Base-by-base conservation (phyloP, 2,888 invertebrate species). In the Melangyna quadrimaculata region DNA sequence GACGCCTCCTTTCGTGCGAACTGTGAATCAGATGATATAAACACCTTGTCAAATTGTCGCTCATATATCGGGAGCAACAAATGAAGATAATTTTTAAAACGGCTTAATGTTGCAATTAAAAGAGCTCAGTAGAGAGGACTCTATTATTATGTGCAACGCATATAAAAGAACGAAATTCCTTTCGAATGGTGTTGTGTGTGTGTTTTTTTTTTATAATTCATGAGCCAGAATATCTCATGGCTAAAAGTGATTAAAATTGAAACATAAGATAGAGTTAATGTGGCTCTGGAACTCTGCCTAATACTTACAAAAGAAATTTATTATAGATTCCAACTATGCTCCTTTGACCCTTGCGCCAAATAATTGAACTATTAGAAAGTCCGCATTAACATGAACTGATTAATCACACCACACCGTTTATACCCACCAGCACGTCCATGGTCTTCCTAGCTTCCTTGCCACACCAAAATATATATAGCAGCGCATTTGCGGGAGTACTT, bases 331-430 rank as follows among this genome's bases (percentile, higher is more conserved):
- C n/a, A 14, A 22, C 32, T 2, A 57, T 48, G 19, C 27, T 29
- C 10, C 51, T 73, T 69, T 78, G 53, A 83, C 78, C 82, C 61
- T 29, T 17, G 37, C 12, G 45, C 59, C 4, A 55, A 32, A 70
- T 83, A 73, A 83, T 83, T 78, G 82, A 83, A 78, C 73, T 72
- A 83, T 78, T 78, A 78, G 78, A 83, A 78, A 78, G 82, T 63
- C 72, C 59, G 12, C 71, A 53, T 29, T 35, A n/a, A 67, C 78
- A 69, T 32, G 67, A 27, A 73, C 43, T 48, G 72, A 63, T 73
- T 29, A 22, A 61, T 24, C 17, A 14, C 27, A 7, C 51, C 14
- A n/a, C n/a, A n/a, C 51, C 71, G 72, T 59, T 77, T 72, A 37
- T 24, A 27, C 48, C 19, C 32, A 63, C n/a, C n/a, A 57, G 37